Evolutionary conservation across 2,113 vertebrate genomes (phyloP).

Genomic region (Sphaerodactylus townsendi): DNA sequence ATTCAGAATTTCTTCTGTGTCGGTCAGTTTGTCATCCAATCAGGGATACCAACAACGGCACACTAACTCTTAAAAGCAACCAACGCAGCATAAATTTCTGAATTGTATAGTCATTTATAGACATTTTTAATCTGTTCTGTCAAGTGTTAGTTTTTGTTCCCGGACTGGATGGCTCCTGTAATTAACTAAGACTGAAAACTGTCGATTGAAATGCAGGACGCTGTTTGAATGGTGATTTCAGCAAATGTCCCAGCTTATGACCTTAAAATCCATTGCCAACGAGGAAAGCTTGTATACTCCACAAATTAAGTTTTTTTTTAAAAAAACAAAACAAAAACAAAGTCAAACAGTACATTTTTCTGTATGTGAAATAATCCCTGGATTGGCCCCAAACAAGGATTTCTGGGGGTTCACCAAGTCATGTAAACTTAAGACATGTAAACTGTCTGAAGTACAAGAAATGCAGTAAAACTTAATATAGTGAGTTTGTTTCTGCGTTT

Average conservation of each 20-base stretch:
- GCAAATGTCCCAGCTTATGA: constrained; percentile 64
- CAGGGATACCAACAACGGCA: constrained; percentile 36
- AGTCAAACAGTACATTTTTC: background rate
- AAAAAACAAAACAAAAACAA: background rate
- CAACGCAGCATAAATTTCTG: constrained; percentile 59
- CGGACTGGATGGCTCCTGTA: constrained; percentile 55
- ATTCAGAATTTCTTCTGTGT: constrained; percentile 61
- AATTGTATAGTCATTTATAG: constrained; percentile 49
- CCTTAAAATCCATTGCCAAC: constrained; percentile 63
- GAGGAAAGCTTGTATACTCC: constrained; percentile 53
- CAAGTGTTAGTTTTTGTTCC: constrained; percentile 44
- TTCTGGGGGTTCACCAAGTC: background rate
- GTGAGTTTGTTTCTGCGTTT: background rate
- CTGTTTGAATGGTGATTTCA: constrained; percentile 62
- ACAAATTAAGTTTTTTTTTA: constrained; percentile 53
- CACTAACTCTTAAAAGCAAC: constrained; percentile 52
- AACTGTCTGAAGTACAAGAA: background rate
- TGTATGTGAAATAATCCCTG: background rate
- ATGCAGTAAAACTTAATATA: background rate
- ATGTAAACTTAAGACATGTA: background rate
- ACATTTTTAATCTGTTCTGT: constrained; percentile 42
- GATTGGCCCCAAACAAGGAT: background rate
- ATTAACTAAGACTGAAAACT: constrained; percentile 53
- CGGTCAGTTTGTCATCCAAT: constrained; percentile 65
- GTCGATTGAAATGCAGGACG: constrained; percentile 49